Conservation (phyloP, 2,797 vertebrate species). For the Catamblyrhynchus diadema region DNA sequence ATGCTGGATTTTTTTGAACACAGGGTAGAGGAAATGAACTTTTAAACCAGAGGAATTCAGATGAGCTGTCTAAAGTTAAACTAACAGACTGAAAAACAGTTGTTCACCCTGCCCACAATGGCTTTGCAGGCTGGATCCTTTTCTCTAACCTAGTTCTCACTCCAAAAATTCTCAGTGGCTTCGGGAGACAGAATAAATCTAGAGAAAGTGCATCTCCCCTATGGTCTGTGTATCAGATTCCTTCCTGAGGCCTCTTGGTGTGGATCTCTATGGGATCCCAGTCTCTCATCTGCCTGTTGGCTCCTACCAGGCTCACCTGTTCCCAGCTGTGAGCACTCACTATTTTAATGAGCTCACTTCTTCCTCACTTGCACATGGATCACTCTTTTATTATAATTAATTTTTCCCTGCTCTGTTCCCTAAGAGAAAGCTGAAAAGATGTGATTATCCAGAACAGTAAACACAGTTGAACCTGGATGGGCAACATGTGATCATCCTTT, state of each 20-base stretch:
- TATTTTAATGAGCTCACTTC: background rate
- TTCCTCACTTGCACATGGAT: background rate
- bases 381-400: background rate
- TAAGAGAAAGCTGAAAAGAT: background rate
- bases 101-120: background rate
- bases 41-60: background rate
- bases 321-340: fast-evolving
- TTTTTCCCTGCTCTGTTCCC: background rate
- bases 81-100: background rate
- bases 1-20: background rate
- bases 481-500: background rate
- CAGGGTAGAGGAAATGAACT: background rate
- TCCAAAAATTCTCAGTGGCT: background rate
- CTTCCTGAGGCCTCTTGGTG: background rate
- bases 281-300: background rate
- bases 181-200: background rate
- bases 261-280: background rate
- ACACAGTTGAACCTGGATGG: background rate
- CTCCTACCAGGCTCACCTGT: background rate
- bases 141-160: background rate
- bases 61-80: background rate
- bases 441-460: background rate
- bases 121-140: background rate
- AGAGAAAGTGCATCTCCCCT: background rate
- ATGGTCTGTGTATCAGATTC: background rate